Conservation (phyloP, 2,113 vertebrate genomes). For the Mionectes macconnelli region DNA sequence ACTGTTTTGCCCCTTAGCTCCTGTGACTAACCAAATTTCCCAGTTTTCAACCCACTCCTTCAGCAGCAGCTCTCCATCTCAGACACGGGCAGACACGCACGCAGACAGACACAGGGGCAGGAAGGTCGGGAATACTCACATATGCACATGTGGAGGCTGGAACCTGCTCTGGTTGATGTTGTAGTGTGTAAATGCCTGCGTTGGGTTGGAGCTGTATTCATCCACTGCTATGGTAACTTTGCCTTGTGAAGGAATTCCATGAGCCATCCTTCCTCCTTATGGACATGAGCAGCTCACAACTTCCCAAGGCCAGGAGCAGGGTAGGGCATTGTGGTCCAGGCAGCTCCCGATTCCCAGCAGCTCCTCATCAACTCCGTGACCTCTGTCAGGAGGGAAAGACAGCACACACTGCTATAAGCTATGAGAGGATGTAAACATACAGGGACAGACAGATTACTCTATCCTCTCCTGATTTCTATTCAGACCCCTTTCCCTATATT, state of each 20-base stretch:
- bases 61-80: accelerated
- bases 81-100: neutral
- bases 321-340: conserved; percentile 84
- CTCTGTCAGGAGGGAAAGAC: conserved; percentile 65
- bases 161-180: conserved; percentile 99
- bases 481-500: neutral
- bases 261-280: conserved; percentile 93
- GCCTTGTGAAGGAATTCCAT: conserved; percentile 92
- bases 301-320: conserved; percentile 77
- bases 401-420: neutral
- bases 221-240: conserved; percentile 97
- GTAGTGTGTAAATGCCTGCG: conserved; percentile 98
- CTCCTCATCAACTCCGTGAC: conserved; percentile 69
- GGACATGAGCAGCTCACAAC: conserved; percentile 91
- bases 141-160: conserved; percentile 97
- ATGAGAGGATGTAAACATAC: neutral
- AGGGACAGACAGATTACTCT: neutral
- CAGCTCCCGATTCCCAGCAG: conserved; percentile 65
- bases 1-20: neutral
- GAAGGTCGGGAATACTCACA: conserved; percentile 80
- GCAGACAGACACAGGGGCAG: neutral
- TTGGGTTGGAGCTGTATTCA: conserved; percentile 98
- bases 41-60: neutral
- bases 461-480: neutral
- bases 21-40: accelerated